Percentiles rank a stretch among this genome's conserved stretches.
Conservation (phyloP, 2,888 invertebrate species). For the Empis livida region DNA sequence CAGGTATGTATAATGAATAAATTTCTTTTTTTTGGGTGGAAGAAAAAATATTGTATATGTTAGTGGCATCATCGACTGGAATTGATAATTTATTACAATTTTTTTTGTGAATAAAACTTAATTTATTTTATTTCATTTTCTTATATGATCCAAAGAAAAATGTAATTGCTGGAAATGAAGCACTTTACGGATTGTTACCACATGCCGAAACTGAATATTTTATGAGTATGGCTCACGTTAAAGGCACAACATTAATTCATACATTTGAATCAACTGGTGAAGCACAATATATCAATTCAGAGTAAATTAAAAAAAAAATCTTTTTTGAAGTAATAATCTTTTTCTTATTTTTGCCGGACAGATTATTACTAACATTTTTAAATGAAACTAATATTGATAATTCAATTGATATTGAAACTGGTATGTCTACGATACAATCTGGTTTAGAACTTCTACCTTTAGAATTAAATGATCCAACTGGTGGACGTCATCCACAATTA, state of each 20-base stretch:
- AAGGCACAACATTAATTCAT: slow-evolving; percentile 33
- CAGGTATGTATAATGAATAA: slow-evolving; percentile 16
- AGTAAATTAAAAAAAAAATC: slow-evolving; percentile 18
- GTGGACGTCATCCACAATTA: slow-evolving; percentile 31
- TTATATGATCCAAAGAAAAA: slow-evolving; percentile 19
- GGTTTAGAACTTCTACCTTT: slow-evolving; percentile 25
- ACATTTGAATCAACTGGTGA: slow-evolving; percentile 36
- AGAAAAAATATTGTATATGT: no score
- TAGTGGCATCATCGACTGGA: no score
- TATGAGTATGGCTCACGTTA: slow-evolving; percentile 30
- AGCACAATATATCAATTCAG: slow-evolving; percentile 33
- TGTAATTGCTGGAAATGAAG: slow-evolving; percentile 34
- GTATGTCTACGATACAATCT: slow-evolving; percentile 27
- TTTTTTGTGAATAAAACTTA: no score
- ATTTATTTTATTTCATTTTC: background rate
- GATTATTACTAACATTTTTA: slow-evolving; percentile 27
- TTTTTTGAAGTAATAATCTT: background rate
- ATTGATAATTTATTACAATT: no score
- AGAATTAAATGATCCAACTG: slow-evolving; percentile 31
- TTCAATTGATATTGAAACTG: slow-evolving; percentile 32
- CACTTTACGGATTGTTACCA: slow-evolving; percentile 29
- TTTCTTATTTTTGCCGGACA: no score
- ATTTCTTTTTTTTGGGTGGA: no score
- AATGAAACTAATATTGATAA: slow-evolving; percentile 33
- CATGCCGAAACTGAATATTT: slow-evolving; percentile 31